These are phyloP conservation scores for Patiria miniata DNA, from an alignment of 35 echinoderm and acorn worm species.

Conservation along the genomic window DNA sequence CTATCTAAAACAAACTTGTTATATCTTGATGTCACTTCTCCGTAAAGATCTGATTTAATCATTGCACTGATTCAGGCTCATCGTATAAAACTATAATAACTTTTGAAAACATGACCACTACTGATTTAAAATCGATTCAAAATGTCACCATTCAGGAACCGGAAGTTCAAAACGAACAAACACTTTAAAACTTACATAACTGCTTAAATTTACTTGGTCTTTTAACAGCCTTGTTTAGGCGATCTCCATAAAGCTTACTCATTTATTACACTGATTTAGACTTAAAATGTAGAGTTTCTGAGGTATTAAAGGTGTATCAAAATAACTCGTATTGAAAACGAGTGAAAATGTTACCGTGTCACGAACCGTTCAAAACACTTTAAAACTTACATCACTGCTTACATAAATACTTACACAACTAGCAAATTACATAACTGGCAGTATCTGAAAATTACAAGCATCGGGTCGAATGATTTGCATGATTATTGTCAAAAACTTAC, in stretches of 20 bases:
- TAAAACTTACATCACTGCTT: background rate
- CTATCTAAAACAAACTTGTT: background rate
- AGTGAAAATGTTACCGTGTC: background rate
- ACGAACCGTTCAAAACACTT: background rate
- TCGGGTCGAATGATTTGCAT: background rate
- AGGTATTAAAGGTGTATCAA: background rate
- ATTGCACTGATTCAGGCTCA: constrained; percentile 10
- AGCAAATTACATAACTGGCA: background rate
- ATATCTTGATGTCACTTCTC: background rate
- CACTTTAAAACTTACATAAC: background rate
- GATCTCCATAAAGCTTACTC: background rate
- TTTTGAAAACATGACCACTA: background rate
- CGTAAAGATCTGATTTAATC: background rate
- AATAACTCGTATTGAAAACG: background rate
- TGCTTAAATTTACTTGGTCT: background rate
- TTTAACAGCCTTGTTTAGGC: background rate
- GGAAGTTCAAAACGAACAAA: no score
- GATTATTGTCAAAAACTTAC: background rate
- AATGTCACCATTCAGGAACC: no score
- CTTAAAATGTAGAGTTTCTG: background rate
- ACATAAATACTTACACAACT: background rate
- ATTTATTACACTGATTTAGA: background rate
- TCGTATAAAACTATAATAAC: background rate
- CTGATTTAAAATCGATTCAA: background rate
- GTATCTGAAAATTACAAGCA: background rate